Base-by-base conservation (phyloP, 2,797 vertebrate genomes). In the Muraenolepis orangiensis region DNA sequence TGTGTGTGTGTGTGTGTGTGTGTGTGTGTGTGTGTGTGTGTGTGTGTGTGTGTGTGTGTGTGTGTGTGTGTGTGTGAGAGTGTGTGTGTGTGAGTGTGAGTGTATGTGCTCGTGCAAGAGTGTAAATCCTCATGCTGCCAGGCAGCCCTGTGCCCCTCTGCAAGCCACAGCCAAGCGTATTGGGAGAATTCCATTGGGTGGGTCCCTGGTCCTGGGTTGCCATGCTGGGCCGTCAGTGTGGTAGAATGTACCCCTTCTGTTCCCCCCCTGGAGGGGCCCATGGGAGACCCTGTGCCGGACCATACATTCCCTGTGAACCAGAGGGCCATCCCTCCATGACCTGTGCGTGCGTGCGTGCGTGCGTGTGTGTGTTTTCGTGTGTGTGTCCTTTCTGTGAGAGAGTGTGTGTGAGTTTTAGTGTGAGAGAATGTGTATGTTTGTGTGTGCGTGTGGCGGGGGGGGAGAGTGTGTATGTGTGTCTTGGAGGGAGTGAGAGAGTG, bases 71-170 rank as follows among this genome's bases (percentile, higher is more conserved):
- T 42, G 28, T 74, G 36, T 30, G 36, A 51, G 69, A 18, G n/a
- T 29, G 51, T 11, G 34, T 71, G 31, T 69, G 64, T 82, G 76
- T 78, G 76, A 74, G 71, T 87, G 82, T 84, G 82, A 87, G 74
- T 84, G 38, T 85, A 83, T 86, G 74, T 83, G 81, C 82, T 76
- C 76, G 69, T 75, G 70, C 30, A 85, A 74, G 78, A 67, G 73
- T 81, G 78, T 91, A 90, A 87, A 89, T 91, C 86, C 85, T 87
- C 81, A 89, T 89, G 87, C 87, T 82, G 78, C 84, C 88, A 87
- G 31, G 74, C 71, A 76, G 83, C 71, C 83, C 87, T 85, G 87
- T 87, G 81, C 84, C 76, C 76, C 69, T 51, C 46, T 70, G 79
- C 71, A 78, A 76, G 85, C 87, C 84, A 87, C n/a, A 85, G 84